phyloP scores from a whole-genome alignment of 2,113 vertebrate species.

The Cichladusa arquata region DNA sequence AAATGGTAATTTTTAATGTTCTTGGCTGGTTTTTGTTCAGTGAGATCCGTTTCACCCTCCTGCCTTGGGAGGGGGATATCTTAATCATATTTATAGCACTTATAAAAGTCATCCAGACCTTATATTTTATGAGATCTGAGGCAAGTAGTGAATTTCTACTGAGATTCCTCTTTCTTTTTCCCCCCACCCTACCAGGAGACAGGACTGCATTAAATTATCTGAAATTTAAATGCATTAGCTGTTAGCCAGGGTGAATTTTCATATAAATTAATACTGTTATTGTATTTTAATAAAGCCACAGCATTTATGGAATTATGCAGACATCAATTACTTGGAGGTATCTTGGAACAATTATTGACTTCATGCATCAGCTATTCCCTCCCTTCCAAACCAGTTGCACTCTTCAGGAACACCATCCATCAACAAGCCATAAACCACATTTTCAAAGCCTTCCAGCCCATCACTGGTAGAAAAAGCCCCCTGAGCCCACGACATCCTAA shows the following conservation, averaged over 20 bases:
- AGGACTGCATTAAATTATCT: conserved; percentile 4
- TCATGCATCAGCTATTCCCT: conserved; percentile 57
- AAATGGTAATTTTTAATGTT: neutral
- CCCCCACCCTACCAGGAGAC: neutral
- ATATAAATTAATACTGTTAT: conserved; percentile 67
- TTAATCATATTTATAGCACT: neutral
- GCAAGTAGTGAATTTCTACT: neutral
- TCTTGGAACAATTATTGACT: conserved; percentile 59
- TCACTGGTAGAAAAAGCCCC: neutral
- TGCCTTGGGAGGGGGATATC: neutral
- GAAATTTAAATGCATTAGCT: conserved; percentile 59
- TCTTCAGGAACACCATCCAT: conserved; percentile 46
- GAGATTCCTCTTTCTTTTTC: neutral
- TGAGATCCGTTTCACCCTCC: neutral
- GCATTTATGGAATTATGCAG: conserved; percentile 52
- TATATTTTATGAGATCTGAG: neutral
- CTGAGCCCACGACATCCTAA: conserved; percentile 40
- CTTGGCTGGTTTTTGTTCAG: neutral
- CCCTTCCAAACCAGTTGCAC: conserved; percentile 46
- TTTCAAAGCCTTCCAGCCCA: conserved; percentile 21
- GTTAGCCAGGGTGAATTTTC: conserved; percentile 55
- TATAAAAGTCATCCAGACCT: neutral
- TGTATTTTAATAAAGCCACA: conserved; percentile 54
- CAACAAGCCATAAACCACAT: conserved; percentile 13
- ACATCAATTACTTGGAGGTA: conserved; percentile 42